Evolutionary conservation across 1,140 invertebrate species (phyloP).

Genomic region (Leptestheria dahalacensis): DNA sequence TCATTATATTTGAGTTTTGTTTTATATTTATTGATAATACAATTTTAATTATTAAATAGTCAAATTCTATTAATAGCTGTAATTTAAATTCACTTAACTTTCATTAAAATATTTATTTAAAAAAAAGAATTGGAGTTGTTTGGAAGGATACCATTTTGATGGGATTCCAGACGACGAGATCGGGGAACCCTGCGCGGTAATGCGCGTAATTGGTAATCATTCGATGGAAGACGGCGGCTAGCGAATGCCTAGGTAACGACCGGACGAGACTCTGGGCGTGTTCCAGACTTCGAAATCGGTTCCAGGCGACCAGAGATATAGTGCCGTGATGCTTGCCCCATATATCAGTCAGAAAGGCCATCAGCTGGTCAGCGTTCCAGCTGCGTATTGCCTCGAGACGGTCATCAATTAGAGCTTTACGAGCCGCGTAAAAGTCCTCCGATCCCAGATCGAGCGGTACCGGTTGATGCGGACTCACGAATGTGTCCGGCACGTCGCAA

Average conservation of each 20-base stretch:
- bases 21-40: too few species aligned
- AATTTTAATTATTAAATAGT: not conserved
- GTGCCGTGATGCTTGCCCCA: conserved; percentile 31
- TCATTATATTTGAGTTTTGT: too few species aligned
- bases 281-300: conserved; percentile 31
- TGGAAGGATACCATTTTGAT: conserved; percentile 26
- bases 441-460: conserved; percentile 51
- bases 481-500: conserved; percentile 42
- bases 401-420: conserved; percentile 38
- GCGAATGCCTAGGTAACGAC: conserved; percentile 37
- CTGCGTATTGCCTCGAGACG: conserved; percentile 32
- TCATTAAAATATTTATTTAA: not conserved
- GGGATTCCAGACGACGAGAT: conserved; percentile 62
- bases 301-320: conserved; percentile 34
- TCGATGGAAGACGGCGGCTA: conserved; percentile 43
- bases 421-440: conserved; percentile 41
- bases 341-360: conserved; percentile 27
- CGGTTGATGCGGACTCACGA: conserved; percentile 45
- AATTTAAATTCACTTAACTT: not conserved
- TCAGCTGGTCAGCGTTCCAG: conserved; percentile 28
- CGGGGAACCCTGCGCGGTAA: conserved; percentile 57
- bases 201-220: conserved; percentile 41
- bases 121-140: too few species aligned
- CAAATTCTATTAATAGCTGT: not conserved
- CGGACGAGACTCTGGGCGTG: conserved; percentile 35